phyloP scores from a whole-genome alignment of 1,140 invertebrate species.

The Batillaria attramentaria region DNA sequence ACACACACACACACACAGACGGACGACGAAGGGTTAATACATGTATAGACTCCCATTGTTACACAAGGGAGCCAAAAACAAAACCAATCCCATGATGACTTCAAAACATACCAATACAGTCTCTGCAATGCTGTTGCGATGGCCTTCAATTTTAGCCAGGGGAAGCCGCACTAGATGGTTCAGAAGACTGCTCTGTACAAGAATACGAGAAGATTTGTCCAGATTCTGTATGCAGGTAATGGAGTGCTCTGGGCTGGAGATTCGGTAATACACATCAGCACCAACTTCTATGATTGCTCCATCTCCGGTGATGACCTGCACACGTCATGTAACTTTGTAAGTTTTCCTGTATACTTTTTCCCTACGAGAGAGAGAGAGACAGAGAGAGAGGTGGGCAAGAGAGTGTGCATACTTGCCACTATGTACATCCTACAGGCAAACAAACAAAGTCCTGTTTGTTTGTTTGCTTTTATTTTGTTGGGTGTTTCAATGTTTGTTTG shows the following conservation, averaged over 20 bases:
- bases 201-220: conserved; percentile 57
- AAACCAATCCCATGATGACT: not conserved
- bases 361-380: too few relatives aligned
- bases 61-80: not conserved
- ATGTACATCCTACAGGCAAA: not conserved
- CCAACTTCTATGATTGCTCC: conserved; percentile 64
- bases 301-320: conserved; percentile 64
- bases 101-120: conserved; percentile 51
- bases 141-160: conserved; percentile 56
- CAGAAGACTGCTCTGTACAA: conserved; percentile 56
- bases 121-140: conserved; percentile 47
- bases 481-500: too few relatives aligned
- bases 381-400: too few relatives aligned
- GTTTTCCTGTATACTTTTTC: too few relatives aligned
- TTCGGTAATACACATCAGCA: conserved; percentile 63
- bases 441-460: not conserved
- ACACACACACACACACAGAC: conserved; percentile 7
- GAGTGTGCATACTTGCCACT: too few relatives aligned
- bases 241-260: conserved; percentile 54
- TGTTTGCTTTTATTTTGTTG: not conserved
- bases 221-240: conserved; percentile 62
- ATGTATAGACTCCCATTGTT: too few relatives aligned
- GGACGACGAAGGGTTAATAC: too few relatives aligned
- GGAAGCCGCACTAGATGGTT: conserved; percentile 53
- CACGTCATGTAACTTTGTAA: not conserved